Evolutionary conservation across 1,140 invertebrate species (phyloP).

Genomic region (Drosophila arawakana): DNA sequence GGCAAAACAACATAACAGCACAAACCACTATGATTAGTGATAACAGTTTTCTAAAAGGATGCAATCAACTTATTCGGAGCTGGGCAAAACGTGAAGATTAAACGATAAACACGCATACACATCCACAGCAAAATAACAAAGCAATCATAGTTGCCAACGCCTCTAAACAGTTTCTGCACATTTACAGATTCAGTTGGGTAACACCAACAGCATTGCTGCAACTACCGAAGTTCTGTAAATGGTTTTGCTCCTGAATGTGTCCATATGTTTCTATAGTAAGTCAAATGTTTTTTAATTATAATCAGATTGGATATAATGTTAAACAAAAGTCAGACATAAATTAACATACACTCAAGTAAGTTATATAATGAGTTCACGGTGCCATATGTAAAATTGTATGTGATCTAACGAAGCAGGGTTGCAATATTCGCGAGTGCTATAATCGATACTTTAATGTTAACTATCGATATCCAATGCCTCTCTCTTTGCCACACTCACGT

Average conservation of each 20-base stretch:
- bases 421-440: too few relatives aligned
- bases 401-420: too few relatives aligned
- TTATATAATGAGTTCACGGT: too few relatives aligned
- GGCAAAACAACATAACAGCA: not conserved
- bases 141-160: slow-evolving; percentile 40
- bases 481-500: slow-evolving; percentile 9
- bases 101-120: slow-evolving; percentile 2
- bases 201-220: not conserved
- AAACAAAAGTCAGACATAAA: too few relatives aligned
- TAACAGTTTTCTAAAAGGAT: not conserved
- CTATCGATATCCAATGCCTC: not conserved
- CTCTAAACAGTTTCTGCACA: slow-evolving; percentile 4
- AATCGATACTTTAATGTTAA: not conserved
- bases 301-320: too few relatives aligned
- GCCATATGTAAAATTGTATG: too few relatives aligned
- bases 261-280: not conserved
- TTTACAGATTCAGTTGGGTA: slow-evolving; percentile 59
- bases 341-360: too few relatives aligned
- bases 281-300: not conserved
- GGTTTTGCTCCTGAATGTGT: not conserved
- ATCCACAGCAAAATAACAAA: slow-evolving; percentile 35
- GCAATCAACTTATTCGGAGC: not conserved
- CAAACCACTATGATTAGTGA: not conserved
- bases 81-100: slow-evolving; percentile 1
- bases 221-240: slow-evolving; percentile 7